phyloP scores from a whole-genome alignment of 1,140 invertebrate genomes.

The Cotesia vestalis region DNA sequence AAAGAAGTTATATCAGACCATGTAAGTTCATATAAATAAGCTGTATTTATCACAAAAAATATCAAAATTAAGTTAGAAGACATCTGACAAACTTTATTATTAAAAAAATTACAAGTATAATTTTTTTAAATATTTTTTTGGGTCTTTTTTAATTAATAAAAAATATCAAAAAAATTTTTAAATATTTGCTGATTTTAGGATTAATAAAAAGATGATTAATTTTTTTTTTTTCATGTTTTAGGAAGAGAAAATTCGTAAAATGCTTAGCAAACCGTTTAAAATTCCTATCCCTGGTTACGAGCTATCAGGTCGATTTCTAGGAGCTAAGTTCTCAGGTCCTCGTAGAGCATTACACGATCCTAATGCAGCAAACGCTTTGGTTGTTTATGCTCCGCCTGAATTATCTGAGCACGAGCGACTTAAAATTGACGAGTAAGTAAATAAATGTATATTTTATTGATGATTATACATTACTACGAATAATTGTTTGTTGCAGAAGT shows the following conservation, averaged over 20 bases:
- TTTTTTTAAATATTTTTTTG: too few species aligned
- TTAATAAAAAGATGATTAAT: too few species aligned
- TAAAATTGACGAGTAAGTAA: slow-evolving; percentile 73
- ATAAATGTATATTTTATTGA: background rate
- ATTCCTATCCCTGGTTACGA: slow-evolving; percentile 94
- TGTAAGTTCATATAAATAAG: slow-evolving; percentile 50
- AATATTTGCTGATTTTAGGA: too few species aligned
- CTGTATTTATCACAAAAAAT: slow-evolving; percentile 10
- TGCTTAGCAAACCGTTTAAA: slow-evolving; percentile 91
- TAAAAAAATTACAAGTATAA: too few species aligned
- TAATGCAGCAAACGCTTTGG: slow-evolving; percentile 89
- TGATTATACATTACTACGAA: slow-evolving; percentile 7
- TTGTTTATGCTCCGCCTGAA: slow-evolving; percentile 87
- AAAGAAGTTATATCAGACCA: slow-evolving; percentile 60
- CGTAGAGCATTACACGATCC: slow-evolving; percentile 91
- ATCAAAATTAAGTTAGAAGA: background rate
- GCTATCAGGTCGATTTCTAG: slow-evolving; percentile 76
- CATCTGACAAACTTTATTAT: too few species aligned
- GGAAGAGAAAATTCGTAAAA: slow-evolving; percentile 82
- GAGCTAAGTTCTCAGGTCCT: slow-evolving; percentile 75
- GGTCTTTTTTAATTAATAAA: too few species aligned
- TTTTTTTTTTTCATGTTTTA: slow-evolving; percentile 56
- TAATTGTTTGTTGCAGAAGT: slow-evolving; percentile 46
- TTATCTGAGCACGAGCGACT: slow-evolving; percentile 85
- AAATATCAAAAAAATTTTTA: too few species aligned